These are phyloP conservation scores for Acrocephalus kingi DNA, from an alignment of 2,113 vertebrate genomes.

Conservation along the genomic window DNA sequence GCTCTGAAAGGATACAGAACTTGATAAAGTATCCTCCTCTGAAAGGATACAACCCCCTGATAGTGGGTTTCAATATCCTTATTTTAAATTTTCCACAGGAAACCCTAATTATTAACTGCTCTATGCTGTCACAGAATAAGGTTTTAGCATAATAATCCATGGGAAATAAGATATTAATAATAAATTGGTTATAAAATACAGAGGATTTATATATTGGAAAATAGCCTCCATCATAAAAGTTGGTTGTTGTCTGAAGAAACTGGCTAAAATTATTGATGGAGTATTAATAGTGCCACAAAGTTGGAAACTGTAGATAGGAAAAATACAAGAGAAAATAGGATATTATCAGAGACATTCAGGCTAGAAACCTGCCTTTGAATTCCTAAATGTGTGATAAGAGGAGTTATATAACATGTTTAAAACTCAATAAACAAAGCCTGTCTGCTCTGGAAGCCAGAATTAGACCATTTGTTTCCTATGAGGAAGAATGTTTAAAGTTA, in stretches of 20 bases:
- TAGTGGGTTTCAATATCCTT: background rate
- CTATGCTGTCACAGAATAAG: constrained; percentile 19
- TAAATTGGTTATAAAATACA: background rate
- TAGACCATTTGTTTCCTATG: constrained; percentile 47
- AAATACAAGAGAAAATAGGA: constrained; percentile 59
- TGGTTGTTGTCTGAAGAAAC: background rate
- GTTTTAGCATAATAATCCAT: background rate
- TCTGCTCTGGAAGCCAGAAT: constrained; percentile 45
- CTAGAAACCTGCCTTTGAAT: constrained; percentile 43
- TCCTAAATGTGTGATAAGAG: constrained; percentile 52
- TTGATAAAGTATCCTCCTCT: background rate
- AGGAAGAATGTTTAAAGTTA: constrained; percentile 45
- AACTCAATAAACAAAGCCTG: constrained; percentile 61
- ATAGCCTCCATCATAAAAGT: constrained; percentile 21
- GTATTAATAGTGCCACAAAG: constrained; percentile 51
- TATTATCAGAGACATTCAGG: constrained; percentile 47
- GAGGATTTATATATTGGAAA: constrained; percentile 32
- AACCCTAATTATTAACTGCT: constrained; percentile 23
- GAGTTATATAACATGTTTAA: constrained; percentile 54
- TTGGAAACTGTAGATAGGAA: constrained; percentile 38
- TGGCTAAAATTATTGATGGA: constrained; percentile 56
- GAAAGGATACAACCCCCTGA: background rate
- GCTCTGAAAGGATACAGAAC: background rate
- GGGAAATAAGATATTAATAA: constrained; percentile 5
- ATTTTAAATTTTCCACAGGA: background rate